Conservation (phyloP, 2,113 vertebrate genomes). For the Catharus bicknelli region DNA sequence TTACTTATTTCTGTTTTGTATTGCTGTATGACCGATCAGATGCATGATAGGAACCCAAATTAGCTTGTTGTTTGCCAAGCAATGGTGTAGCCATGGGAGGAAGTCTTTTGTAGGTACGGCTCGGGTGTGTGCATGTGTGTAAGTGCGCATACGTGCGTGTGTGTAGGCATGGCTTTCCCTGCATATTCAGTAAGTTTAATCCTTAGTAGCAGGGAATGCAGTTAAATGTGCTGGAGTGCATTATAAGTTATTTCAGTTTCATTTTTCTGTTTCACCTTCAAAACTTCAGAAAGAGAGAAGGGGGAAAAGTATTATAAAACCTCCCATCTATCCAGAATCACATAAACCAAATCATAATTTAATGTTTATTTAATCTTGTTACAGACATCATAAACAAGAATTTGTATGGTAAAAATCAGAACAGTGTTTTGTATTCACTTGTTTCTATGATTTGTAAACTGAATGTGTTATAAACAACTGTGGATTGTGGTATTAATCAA, state of each 20-base stretch:
- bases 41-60: slow-evolving; percentile 99
- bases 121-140: background rate
- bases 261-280: slow-evolving; percentile 33
- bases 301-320: background rate
- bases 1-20: slow-evolving; percentile 99
- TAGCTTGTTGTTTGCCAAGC: slow-evolving; percentile 99
- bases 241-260: slow-evolving; percentile 26
- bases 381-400: slow-evolving; percentile 21
- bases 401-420: slow-evolving; percentile 40
- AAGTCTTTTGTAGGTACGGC: slow-evolving; percentile 72
- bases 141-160: background rate
- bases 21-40: slow-evolving; percentile 99
- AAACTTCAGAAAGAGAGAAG: slow-evolving; percentile 27
- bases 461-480: slow-evolving; percentile 38
- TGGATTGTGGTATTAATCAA: slow-evolving; percentile 39
- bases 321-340: background rate
- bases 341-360: slow-evolving; percentile 20
- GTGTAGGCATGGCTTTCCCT: background rate
- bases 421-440: slow-evolving; percentile 12
- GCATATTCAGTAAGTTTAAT: slow-evolving; percentile 24
- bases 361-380: slow-evolving; percentile 23
- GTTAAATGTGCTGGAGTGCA: background rate
- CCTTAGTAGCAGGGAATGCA: slow-evolving; percentile 31
- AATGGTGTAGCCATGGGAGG: slow-evolving; percentile 85
- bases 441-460: slow-evolving; percentile 34